Conservation (phyloP, 37 sponge, comb jelly and placozoan species). For the Theonella swinhoei region DNA sequence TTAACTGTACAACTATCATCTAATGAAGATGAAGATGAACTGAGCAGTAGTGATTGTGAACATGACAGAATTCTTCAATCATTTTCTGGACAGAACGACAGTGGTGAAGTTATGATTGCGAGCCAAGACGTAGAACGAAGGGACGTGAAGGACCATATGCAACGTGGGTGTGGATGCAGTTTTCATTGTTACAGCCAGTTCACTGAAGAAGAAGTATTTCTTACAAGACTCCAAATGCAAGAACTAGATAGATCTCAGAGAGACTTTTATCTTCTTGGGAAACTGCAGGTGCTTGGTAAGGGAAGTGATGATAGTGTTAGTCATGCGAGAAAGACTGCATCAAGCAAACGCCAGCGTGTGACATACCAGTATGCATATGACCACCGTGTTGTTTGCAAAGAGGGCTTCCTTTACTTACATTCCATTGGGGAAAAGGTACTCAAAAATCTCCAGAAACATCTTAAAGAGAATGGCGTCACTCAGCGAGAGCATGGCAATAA, state of each 20-base stretch:
- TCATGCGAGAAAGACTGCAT: constrained; percentile 14
- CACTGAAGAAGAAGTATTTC: too few species aligned
- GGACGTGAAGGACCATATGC: too few species aligned
- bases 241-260: constrained; percentile 25
- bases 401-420: constrained; percentile 19
- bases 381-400: constrained; percentile 21
- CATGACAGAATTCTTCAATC: too few species aligned
- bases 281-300: constrained; percentile 17
- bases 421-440: constrained; percentile 16
- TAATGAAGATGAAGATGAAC: too few species aligned
- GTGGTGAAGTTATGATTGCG: too few species aligned
- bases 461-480: constrained; percentile 13
- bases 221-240: too few species aligned
- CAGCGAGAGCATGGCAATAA: constrained; percentile 13
- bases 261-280: constrained; percentile 29
- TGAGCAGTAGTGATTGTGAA: too few species aligned
- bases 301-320: not conserved
- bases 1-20: too few species aligned
- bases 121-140: too few species aligned
- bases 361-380: constrained; percentile 23
- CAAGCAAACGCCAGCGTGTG: not conserved
- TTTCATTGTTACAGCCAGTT: too few species aligned
- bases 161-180: too few species aligned
- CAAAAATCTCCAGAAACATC: constrained; percentile 17
- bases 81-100: too few species aligned